Evolutionary conservation across 2,888 invertebrate species (phyloP).

Genomic region (Diaperis boleti): DNA sequence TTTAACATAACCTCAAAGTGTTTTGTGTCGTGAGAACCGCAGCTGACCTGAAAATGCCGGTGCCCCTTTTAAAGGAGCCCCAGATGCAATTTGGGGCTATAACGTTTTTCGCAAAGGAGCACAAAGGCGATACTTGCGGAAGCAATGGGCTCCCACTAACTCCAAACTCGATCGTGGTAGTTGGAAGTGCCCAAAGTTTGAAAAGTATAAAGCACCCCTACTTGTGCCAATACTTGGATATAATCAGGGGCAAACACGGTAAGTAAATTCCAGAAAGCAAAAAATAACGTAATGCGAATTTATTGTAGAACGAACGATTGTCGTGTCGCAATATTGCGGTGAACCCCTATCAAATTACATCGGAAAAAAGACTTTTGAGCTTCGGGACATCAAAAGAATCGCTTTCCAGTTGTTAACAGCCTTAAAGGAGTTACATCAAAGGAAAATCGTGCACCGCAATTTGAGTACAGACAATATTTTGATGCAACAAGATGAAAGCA

Average conservation of each 20-base stretch:
- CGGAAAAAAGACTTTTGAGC: constrained; percentile 67
- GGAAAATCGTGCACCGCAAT: constrained; percentile 83
- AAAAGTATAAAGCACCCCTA: constrained; percentile 83
- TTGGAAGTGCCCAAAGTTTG: constrained; percentile 88
- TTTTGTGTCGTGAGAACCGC: constrained; percentile 6
- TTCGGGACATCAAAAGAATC: constrained; percentile 73
- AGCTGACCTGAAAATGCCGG: constrained; percentile 25
- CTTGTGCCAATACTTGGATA: constrained; percentile 91
- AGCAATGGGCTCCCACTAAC: constrained; percentile 96
- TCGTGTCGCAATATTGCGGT: constrained; percentile 85
- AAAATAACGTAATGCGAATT: constrained; percentile 14
- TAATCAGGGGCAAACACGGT: constrained; percentile 96
- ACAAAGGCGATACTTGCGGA: constrained; percentile 92
- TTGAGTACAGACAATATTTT: constrained; percentile 87
- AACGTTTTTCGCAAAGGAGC: constrained; percentile 92
- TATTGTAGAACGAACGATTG: constrained; percentile 80
- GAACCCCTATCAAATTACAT: constrained; percentile 70
- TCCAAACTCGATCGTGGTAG: constrained; percentile 94
- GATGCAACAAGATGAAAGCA: constrained; percentile 76
- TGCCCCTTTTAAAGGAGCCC: constrained; percentile 64
- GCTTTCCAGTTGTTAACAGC: constrained; percentile 81
- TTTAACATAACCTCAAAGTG: constrained; percentile 17
- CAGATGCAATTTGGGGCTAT: constrained; percentile 81
- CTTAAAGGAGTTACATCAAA: constrained; percentile 78
- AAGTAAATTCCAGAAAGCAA: constrained; percentile 52